Conservation (phyloP, 2,888 invertebrate species). For the Melanotus villosus region DNA sequence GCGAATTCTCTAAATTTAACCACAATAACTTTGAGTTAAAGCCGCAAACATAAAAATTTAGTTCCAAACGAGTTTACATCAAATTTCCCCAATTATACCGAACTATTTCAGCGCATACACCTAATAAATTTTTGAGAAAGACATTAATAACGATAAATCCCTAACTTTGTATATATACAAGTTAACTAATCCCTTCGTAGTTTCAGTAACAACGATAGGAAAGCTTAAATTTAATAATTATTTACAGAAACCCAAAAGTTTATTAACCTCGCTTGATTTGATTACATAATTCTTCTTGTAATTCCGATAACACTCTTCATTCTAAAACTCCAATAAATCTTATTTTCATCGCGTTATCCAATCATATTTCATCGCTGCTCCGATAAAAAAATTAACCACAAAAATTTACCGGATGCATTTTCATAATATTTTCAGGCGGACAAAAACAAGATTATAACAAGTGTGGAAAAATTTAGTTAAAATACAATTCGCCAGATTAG, state of each 20-base stretch:
- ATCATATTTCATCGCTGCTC: not conserved
- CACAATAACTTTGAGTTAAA: too few relatives aligned
- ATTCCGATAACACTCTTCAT: not conserved
- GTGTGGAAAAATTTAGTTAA: not conserved
- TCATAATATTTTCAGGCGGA: not conserved
- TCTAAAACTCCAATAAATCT: not conserved
- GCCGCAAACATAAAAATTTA: too few relatives aligned
- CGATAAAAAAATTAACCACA: not conserved
- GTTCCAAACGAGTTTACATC: too few relatives aligned
- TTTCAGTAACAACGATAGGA: too few relatives aligned
- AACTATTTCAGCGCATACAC: too few relatives aligned
- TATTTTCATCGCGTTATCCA: not conserved
- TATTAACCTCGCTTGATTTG: not conserved
- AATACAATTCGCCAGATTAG: not conserved
- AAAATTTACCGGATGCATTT: not conserved
- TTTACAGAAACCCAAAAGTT: not conserved
- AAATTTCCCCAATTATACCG: too few relatives aligned
- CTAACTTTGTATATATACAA: too few relatives aligned
- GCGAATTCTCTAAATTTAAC: too few relatives aligned
- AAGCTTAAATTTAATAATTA: too few relatives aligned
- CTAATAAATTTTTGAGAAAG: too few relatives aligned
- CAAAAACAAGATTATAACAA: not conserved
- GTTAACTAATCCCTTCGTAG: too few relatives aligned
- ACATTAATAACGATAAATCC: too few relatives aligned
- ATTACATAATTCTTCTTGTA: not conserved